phyloP scores from a whole-genome alignment of 2,797 vertebrate species.

The Eleutherodactylus coqui region DNA sequence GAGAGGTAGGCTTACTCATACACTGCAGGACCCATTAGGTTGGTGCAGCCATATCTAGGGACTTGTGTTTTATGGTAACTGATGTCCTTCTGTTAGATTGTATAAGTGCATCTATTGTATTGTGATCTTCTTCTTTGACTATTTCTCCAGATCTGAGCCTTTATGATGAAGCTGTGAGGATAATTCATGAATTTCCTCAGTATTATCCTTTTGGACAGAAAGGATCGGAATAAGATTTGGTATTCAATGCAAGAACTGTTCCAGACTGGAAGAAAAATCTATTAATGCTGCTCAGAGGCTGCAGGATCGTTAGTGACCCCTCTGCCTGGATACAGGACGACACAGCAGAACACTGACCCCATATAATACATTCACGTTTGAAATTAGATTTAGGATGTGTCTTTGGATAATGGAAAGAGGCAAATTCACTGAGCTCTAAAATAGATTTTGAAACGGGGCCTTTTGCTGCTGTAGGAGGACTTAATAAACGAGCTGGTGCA shows the following conservation, averaged over 20 bases:
- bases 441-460: background rate
- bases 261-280: background rate
- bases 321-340: background rate
- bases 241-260: background rate
- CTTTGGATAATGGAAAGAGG: too few species aligned
- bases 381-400: background rate
- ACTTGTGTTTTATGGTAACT: too few species aligned
- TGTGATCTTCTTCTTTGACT: background rate
- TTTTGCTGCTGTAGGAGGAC: background rate
- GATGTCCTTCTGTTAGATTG: background rate
- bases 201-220: slow-evolving; percentile 83
- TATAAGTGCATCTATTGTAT: background rate
- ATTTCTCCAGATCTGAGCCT: slow-evolving; percentile 85
- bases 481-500: too few species aligned
- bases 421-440: too few species aligned
- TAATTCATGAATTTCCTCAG: slow-evolving; percentile 90
- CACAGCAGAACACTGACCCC: too few species aligned
- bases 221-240: slow-evolving; percentile 14
- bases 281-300: background rate
- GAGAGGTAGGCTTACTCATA: too few species aligned
- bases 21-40: too few species aligned
- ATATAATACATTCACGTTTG: background rate
- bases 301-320: background rate
- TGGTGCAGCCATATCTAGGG: too few species aligned
- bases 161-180: slow-evolving; percentile 91